Evolutionary conservation across 35 echinoderm and acorn worm species (phyloP), one percentile per base, ranked within the genome.

Genomic region (Nesometra sesokonis): DNA sequence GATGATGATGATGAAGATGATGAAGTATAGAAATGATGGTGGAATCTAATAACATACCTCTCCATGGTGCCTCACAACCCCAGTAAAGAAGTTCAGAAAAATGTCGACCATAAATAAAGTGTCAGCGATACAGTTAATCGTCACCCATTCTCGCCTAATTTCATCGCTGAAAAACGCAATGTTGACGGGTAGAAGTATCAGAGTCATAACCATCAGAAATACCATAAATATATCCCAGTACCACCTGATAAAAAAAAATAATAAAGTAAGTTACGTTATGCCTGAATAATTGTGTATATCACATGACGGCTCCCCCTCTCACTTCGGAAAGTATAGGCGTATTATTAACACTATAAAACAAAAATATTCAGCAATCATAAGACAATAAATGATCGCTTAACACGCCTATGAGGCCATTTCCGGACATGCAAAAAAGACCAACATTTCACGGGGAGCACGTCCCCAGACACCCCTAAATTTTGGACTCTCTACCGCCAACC

Each of bases 211-310:
- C 84, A 97, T 88, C 0, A 97, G 89, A 0, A 94, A 67, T 0
- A 97, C 92, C 92, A 97, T 91, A 32, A 93, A 93, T 30, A 97
- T 87, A 78, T 97, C 95, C 95, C 95, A 97, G 57, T 93, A 94
- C 95, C 95, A 97, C 46, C 95, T 97, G 87, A 0, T 38, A 77
- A 33, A 34, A 34, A 87, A 82, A 82, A 36, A 29, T 7, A 4
- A 43, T 43, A 43, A 31, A 9, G 5, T 4, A 21, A 30, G 13
- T 23, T 39, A n/a, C 0, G n/a, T n/a, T n/a, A n/a, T n/a, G n/a
- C n/a, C n/a, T n/a, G n/a, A n/a, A n/a, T n/a, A n/a, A n/a, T n/a
- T n/a, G n/a, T n/a, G n/a, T n/a, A n/a, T n/a, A n/a, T n/a, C n/a
- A n/a, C n/a, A n/a, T n/a, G n/a, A n/a, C n/a, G n/a, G n/a, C n/a